Evolutionary conservation across 2,888 invertebrate species (phyloP).

Genomic region (Malacosoma neustria): DNA sequence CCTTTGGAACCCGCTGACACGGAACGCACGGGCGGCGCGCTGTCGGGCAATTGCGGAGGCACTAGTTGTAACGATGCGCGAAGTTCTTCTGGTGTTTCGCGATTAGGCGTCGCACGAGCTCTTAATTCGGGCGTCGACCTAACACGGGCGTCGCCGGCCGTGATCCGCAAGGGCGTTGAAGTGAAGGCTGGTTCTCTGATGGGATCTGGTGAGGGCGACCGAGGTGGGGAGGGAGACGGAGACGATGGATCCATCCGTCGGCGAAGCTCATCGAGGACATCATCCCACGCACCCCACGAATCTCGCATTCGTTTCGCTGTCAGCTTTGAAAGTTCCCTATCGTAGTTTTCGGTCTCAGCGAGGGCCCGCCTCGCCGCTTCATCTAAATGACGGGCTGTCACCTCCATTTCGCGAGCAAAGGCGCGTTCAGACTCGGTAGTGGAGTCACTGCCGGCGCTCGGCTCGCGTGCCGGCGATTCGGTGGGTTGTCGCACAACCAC

Average conservation of each 20-base stretch:
- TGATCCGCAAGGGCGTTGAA: slow-evolving; percentile 75
- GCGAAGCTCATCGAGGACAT: slow-evolving; percentile 61
- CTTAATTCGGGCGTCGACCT: slow-evolving; percentile 78
- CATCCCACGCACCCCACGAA: slow-evolving; percentile 70
- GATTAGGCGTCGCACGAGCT: slow-evolving; percentile 51
- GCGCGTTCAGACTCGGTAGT: slow-evolving; percentile 64
- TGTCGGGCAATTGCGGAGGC: slow-evolving; percentile 40
- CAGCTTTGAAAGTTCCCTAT: slow-evolving; percentile 72
- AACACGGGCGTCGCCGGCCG: slow-evolving; percentile 52
- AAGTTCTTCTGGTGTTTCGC: slow-evolving; percentile 66
- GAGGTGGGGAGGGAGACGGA: slow-evolving; percentile 50
- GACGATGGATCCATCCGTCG: slow-evolving; percentile 55
- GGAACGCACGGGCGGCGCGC: slow-evolving; percentile 50
- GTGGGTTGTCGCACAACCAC: slow-evolving; percentile 27
- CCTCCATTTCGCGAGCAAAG: slow-evolving; percentile 63
- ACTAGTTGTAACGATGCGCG: slow-evolving; percentile 73
- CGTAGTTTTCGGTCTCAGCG: slow-evolving; percentile 71
- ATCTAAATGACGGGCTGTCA: slow-evolving; percentile 58
- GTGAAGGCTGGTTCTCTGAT: slow-evolving; percentile 67
- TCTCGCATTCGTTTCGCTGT: slow-evolving; percentile 63
- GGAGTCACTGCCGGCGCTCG: slow-evolving; percentile 62
- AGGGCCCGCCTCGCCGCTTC: slow-evolving; percentile 54
- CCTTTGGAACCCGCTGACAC: slow-evolving; percentile 73
- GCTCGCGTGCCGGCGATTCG: slow-evolving; percentile 45
- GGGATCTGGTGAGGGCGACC: slow-evolving; percentile 55